Evolutionary conservation across 2,113 vertebrate genomes (phyloP).

Genomic region (Macrotis lagotis): DNA sequence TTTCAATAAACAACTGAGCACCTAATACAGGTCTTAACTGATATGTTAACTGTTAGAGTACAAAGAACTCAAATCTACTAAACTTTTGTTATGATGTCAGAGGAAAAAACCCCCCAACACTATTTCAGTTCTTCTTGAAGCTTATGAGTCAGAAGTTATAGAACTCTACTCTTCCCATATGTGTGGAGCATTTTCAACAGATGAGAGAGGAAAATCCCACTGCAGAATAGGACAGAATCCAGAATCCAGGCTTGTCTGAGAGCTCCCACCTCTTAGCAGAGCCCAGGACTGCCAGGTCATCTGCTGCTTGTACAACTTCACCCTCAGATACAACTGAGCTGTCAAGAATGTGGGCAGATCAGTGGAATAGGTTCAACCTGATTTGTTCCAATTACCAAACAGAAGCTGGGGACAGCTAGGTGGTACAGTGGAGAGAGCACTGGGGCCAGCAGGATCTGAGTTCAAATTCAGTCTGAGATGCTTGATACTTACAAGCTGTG

Average conservation of each 20-base stretch:
- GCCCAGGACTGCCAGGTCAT: too few species aligned
- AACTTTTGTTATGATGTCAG: background rate
- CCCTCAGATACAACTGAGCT: background rate
- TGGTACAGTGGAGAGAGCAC: too few species aligned
- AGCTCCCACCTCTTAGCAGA: background rate
- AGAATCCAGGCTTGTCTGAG: background rate
- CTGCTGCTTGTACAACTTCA: too few species aligned
- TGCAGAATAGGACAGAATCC: background rate
- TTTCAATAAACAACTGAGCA: background rate
- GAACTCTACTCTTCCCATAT: background rate
- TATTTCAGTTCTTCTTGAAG: background rate
- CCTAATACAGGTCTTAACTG: too few species aligned
- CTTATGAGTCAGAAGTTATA: background rate
- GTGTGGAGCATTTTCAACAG: background rate
- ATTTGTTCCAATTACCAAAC: background rate
- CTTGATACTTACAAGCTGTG: too few species aligned
- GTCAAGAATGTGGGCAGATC: background rate
- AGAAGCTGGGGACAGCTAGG: too few species aligned
- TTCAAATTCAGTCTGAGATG: too few species aligned
- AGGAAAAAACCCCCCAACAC: background rate
- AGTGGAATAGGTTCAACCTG: background rate
- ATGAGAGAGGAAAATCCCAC: background rate
- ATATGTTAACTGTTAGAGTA: background rate
- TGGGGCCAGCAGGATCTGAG: too few species aligned
- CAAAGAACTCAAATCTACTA: background rate